Evolutionary conservation across 2,797 vertebrate species (phyloP), one percentile per base, ranked within the genome.

Genomic region (Urosaurus nigricauda): DNA sequence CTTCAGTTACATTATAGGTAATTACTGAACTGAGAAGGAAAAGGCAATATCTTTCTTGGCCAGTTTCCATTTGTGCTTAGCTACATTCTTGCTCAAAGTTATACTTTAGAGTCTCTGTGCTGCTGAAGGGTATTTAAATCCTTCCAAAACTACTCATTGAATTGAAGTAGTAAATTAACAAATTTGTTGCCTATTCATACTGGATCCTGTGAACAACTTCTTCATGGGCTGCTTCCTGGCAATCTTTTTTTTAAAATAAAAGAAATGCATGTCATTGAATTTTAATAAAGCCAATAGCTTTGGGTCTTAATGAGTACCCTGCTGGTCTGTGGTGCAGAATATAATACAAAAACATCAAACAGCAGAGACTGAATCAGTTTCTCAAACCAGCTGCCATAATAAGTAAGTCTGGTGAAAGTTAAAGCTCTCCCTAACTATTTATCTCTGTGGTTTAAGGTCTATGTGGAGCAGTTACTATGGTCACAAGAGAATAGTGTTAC

Each of bases 1-100:
- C 70, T 92, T 92, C 79, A 89, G 60, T 3, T 17, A n/a, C 24
- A 37, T 91, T 91, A 53, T 26, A 53, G 56, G 32, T 32, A 75
- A 94, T 89, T 88, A 85, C 90, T 94, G 89, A 88, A 78, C 86
- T 19, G 71, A 51, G 63, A 51, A 5, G 21, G 83, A 47, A 14
- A 32, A 32, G 83, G 80, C 56, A 86, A 65, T 19, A 89, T 90
- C 87, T 63, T 35, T 47, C 65, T 26, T 68, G 87, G 71, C 86
- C 1, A 16, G 83, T 93, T 92, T 92, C 51, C 53, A 88, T 83
- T 68, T 77, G 14, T 37, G 73, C 37, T 77, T 85, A 35, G 81
- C 90, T 90, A 71, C 32, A 89, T 56, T 68, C 77, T 58, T 56
- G n/a, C 16, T 88, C 77, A 84, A 83, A 24, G 32, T 56, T 79